Base-by-base conservation (phyloP, 2,888 invertebrate genomes). In the Entomobrya proxima region DNA sequence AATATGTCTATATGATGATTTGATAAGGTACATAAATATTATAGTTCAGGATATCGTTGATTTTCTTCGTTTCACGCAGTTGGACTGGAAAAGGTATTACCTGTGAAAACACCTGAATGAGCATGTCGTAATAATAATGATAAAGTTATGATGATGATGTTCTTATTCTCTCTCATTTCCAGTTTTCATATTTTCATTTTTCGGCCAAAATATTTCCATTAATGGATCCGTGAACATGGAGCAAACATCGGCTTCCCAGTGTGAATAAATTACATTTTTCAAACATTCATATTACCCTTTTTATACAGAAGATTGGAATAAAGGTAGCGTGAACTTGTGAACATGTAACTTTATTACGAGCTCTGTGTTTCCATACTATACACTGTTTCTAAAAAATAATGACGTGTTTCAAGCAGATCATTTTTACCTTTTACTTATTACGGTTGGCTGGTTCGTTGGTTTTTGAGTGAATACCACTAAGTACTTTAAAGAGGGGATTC, bases 201-300 rank as follows among this genome's bases (percentile, higher is more conserved):
- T 83, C 76, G 83, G 83, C 67, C 83, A 83, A 82, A 83, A 83
- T 83, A 83, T 83, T 83, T 83, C 75, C 83, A 83, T 76, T 75
- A 82, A 82, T 82, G 55, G 64, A 50, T 37, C 74, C 75, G 50
- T 74, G 74, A 72, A 82, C 75, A 61, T 52, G 69, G 61, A 81
- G 27, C 72, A 81, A 40, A 69, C 55, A 64, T 67, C 37, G 83
- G 55, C 83, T 83, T 77, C 83, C 83, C 64, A 77, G 76, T 64
- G 83, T 83, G 83, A 83, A 83, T 83, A 83, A 83, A 83, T 83
- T 83, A 83, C 83, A 52, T 83, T 83, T 82, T 64, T 58, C 74
- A 61, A 82, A 82, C 64, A 74, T 75, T 61, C 55, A 61, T 75
- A 55, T 35, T 74, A 52, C 74, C 52, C 50, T 74, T 21, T n/a